A percentile compares a stretch with the other conserved stretches of the same genome.
phyloP scores from a whole-genome alignment of 2,888 invertebrate genomes.

The Campoplex capitator region DNA sequence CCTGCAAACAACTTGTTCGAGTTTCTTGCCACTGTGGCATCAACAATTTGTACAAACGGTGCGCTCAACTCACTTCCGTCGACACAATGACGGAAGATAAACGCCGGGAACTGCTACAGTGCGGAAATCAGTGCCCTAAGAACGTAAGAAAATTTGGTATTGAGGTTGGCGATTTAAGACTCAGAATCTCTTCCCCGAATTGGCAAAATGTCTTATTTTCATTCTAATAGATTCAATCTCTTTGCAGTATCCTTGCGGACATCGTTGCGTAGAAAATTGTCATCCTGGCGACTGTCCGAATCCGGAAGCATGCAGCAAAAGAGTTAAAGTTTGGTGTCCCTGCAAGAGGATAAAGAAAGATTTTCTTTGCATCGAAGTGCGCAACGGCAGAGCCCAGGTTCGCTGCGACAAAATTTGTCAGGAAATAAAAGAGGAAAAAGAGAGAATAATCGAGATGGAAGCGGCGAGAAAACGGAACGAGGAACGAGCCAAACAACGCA shows the following conservation, averaged over 20 bases:
- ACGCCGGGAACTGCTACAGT: constrained; percentile 85
- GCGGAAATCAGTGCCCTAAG: constrained; percentile 95
- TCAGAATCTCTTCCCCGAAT: too few species aligned
- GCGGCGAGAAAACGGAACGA: constrained; percentile 87
- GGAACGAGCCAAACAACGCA: constrained; percentile 89
- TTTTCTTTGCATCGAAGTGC: constrained; percentile 84
- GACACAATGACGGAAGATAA: constrained; percentile 85
- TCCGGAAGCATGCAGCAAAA: constrained; percentile 90
- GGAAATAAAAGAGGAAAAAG: constrained; percentile 86
- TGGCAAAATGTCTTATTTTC: too few species aligned
- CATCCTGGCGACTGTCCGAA: constrained; percentile 90
- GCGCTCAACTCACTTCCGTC: constrained; percentile 87
- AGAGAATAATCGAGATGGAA: constrained; percentile 86
- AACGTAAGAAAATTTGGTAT: constrained; percentile 86
- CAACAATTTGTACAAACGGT: constrained; percentile 90
- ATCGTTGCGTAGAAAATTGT: constrained; percentile 91
- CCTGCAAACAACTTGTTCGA: constrained; percentile 90
- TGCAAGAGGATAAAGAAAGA: constrained; percentile 92
- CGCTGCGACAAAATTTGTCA: constrained; percentile 89
- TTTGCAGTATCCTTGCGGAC: constrained; percentile 91
- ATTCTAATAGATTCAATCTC: not conserved
- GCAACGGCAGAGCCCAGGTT: constrained; percentile 85
- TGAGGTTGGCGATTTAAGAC: not conserved
- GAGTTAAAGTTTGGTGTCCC: constrained; percentile 91
- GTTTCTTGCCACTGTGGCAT: constrained; percentile 93